A percentile compares a stretch with the other conserved stretches of the same genome.
Conservation (phyloP, 2,113 vertebrate genomes). For the Copsychus sechellarum region DNA sequence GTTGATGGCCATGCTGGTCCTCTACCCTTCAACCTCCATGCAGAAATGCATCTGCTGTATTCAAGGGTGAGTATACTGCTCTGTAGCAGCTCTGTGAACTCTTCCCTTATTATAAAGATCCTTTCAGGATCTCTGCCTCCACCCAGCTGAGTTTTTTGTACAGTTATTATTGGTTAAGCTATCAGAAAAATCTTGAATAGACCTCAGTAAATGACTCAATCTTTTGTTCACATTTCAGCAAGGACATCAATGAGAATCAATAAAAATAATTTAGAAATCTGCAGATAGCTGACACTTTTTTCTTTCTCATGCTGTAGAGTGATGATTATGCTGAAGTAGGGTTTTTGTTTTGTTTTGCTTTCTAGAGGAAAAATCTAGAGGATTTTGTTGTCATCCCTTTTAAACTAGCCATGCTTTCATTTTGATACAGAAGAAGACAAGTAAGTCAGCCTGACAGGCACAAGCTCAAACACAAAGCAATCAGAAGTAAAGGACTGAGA, state of each 20-base stretch:
- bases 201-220: background rate
- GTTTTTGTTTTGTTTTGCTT: background rate
- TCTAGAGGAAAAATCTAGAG: no score
- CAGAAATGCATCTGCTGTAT: background rate
- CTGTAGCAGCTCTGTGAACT: background rate
- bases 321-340: background rate
- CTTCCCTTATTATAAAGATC: background rate
- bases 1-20: fast-evolving
- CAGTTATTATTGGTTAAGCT: background rate
- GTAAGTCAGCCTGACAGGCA: background rate
- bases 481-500: background rate
- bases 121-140: background rate
- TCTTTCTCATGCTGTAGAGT: background rate
- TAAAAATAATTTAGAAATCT: background rate
- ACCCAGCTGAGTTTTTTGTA: background rate
- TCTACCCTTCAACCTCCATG: background rate
- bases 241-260: background rate
- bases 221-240: background rate
- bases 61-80: background rate
- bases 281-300: background rate
- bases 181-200: background rate
- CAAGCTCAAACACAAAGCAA: background rate
- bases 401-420: background rate
- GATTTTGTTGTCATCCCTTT: constrained; percentile 1
- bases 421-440: background rate